Evolutionary conservation across 2,113 vertebrate genomes (phyloP).

Genomic region (Tachycineta bicolor): DNA sequence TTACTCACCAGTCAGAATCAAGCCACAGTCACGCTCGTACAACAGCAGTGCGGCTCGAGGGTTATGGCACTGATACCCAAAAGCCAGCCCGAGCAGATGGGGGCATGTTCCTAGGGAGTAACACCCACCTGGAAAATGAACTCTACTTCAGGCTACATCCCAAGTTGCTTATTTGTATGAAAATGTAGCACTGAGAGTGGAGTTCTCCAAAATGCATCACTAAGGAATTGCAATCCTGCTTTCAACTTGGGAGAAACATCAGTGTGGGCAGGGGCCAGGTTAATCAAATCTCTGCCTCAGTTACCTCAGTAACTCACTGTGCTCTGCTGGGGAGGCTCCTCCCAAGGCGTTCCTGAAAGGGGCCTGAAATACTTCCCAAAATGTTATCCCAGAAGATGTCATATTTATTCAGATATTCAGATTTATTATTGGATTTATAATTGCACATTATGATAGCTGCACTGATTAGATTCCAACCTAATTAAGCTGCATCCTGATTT

Average conservation of each 20-base stretch:
- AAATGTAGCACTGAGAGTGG: not conserved
- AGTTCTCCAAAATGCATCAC: not conserved
- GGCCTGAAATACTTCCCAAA: not conserved
- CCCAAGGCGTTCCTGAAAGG: not conserved
- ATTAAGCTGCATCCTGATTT: slow-evolving; percentile 10
- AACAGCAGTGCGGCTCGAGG: slow-evolving; percentile 3
- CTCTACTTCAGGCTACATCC: not conserved
- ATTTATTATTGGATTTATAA: slow-evolving; percentile 15
- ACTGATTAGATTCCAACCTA: slow-evolving; percentile 18
- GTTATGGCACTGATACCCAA: not conserved
- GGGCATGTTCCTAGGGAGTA: not conserved
- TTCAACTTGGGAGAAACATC: not conserved
- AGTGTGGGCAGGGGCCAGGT: not conserved
- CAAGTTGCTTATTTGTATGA: not conserved
- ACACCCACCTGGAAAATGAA: not conserved
- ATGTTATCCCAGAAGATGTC: not conserved
- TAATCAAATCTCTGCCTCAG: not conserved
- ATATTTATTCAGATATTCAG: slow-evolving; percentile 1
- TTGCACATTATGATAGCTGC: not conserved
- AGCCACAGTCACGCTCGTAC: slow-evolving; percentile 34
- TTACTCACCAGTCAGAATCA: slow-evolving; percentile 72
- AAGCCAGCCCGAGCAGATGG: not conserved
- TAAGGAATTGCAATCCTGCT: not conserved
- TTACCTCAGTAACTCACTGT: not conserved
- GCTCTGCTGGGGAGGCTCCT: not conserved